Evolutionary conservation across 2,113 vertebrate species (phyloP).

Genomic region (Gavialis gangeticus): DNA sequence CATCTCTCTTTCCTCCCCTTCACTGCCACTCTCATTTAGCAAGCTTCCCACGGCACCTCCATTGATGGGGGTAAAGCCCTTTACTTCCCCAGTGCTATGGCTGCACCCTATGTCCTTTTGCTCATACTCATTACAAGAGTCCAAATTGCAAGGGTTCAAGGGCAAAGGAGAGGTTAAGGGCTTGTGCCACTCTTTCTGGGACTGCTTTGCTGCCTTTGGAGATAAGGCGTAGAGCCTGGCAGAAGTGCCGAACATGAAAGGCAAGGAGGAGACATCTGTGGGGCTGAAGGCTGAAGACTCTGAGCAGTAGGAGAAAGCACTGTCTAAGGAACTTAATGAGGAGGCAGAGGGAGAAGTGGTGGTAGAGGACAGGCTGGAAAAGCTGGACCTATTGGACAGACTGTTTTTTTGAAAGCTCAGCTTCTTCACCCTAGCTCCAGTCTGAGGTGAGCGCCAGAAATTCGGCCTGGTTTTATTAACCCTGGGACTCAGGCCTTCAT

Average conservation of each 20-base stretch:
- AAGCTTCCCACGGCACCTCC: not conserved
- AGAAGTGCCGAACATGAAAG: conserved; percentile 77
- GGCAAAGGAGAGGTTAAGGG: conserved; percentile 46
- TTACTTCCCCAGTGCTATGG: not conserved
- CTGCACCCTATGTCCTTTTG: conserved; percentile 40
- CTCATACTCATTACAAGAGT: conserved; percentile 39
- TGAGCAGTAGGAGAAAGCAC: conserved; percentile 80
- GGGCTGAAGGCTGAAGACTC: conserved; percentile 79
- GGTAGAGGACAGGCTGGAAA: conserved; percentile 82
- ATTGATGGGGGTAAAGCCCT: not conserved
- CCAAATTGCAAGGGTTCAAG: not conserved
- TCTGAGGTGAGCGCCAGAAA: conserved; percentile 66
- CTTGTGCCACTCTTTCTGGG: conserved; percentile 67
- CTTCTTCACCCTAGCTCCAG: conserved; percentile 53
- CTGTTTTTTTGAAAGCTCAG: conserved; percentile 60
- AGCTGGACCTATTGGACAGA: conserved; percentile 77
- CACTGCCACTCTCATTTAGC: not conserved
- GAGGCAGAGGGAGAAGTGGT: conserved; percentile 81
- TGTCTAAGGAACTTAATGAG: conserved; percentile 84
- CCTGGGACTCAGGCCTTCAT: conserved; percentile 59
- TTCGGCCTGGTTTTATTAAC: conserved; percentile 44
- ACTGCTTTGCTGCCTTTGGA: conserved; percentile 64
- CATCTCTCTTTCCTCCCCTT: conserved; percentile 4
- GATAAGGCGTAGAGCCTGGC: conserved; percentile 72
- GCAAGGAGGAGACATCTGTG: conserved; percentile 58